Evolutionary conservation across 1,140 invertebrate genomes (phyloP).

Genomic region (Dendrolimus kikuchii): DNA sequence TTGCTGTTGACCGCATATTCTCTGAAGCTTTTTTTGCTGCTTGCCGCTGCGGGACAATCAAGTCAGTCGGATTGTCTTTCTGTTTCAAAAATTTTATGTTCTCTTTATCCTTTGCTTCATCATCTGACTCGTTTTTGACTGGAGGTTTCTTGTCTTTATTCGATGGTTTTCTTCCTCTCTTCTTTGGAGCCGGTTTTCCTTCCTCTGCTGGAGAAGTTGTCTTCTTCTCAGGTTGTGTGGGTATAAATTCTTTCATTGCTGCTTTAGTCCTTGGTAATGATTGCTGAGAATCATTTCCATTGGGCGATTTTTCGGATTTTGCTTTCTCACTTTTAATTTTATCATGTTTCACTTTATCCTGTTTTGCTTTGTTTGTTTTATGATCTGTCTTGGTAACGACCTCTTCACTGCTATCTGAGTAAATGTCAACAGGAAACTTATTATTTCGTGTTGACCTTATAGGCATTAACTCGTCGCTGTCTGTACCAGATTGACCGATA

Average conservation of each 20-base stretch:
- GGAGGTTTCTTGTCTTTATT: slow-evolving; percentile 55
- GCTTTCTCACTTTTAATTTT: slow-evolving; percentile 48
- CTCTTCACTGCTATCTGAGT: slow-evolving; percentile 81
- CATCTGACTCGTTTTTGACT: slow-evolving; percentile 58
- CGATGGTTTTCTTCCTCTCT: slow-evolving; percentile 53
- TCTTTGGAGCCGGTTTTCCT: slow-evolving; percentile 63
- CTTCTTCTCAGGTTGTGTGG: slow-evolving; percentile 58
- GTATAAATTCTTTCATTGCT: slow-evolving; percentile 85
- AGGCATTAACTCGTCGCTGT: slow-evolving; percentile 84
- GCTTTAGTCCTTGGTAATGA: slow-evolving; percentile 82
- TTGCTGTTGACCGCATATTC: slow-evolving; percentile 81
- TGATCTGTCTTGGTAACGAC: slow-evolving; percentile 42
- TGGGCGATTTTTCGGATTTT: slow-evolving; percentile 72
- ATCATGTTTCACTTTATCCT: slow-evolving; percentile 53
- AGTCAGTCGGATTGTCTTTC: slow-evolving; percentile 81
- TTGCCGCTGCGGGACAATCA: slow-evolving; percentile 92
- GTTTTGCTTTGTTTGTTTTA: slow-evolving; percentile 59
- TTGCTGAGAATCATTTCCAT: slow-evolving; percentile 79
- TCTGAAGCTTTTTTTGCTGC: slow-evolving; percentile 93
- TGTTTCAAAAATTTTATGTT: slow-evolving; percentile 72
- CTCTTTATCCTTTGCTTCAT: slow-evolving; percentile 71
- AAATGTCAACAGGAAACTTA: slow-evolving; percentile 77
- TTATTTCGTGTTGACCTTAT: slow-evolving; percentile 65
- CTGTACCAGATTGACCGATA: slow-evolving; percentile 74
- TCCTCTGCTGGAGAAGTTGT: slow-evolving; percentile 33